These are phyloP conservation scores for Hormiphora californensis DNA, from an alignment of 37 sponge, comb jelly and placozoan species.

Conservation along the genomic window DNA sequence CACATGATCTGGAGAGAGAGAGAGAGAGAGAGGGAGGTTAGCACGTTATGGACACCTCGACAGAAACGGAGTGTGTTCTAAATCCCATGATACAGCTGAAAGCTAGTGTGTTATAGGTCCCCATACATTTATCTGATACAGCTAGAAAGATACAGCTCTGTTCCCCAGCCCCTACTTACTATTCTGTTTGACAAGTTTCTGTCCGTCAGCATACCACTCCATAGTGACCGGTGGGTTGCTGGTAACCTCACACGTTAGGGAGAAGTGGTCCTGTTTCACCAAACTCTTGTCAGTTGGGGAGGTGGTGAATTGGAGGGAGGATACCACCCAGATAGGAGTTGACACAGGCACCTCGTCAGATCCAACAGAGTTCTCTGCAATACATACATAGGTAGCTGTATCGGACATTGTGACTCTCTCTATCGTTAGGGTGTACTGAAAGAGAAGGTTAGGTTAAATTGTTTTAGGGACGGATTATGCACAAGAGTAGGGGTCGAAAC, in stretches of 20 bases:
- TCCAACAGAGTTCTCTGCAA: not conserved
- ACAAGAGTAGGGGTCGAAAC: too few species aligned
- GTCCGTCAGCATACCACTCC: slow-evolving; percentile 36
- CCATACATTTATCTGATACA: too few species aligned
- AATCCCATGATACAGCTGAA: too few species aligned
- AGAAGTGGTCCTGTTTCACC: slow-evolving; percentile 1
- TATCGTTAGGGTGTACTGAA: slow-evolving; percentile 24
- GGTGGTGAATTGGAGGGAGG: not conserved
- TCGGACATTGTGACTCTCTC: not conserved
- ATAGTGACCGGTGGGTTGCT: slow-evolving; percentile 3
- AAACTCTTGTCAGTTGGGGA: not conserved
- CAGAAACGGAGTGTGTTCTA: too few species aligned
- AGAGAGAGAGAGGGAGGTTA: too few species aligned
- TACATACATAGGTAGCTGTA: not conserved
- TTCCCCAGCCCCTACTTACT: slow-evolving; percentile 10
- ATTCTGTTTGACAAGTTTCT: not conserved
- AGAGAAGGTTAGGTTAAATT: too few species aligned
- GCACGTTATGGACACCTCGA: too few species aligned
- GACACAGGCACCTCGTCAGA: not conserved
- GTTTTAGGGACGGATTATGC: too few species aligned
- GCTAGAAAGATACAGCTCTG: too few species aligned
- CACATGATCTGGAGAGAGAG: slow-evolving; percentile 33
- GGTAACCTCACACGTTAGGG: not conserved
- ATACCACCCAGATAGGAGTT: not conserved
- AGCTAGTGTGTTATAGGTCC: too few species aligned